Evolutionary conservation across 2,113 vertebrate genomes (phyloP), one percentile per base, ranked within the genome.

Genomic region (Oreochromis tanganicae): DNA sequence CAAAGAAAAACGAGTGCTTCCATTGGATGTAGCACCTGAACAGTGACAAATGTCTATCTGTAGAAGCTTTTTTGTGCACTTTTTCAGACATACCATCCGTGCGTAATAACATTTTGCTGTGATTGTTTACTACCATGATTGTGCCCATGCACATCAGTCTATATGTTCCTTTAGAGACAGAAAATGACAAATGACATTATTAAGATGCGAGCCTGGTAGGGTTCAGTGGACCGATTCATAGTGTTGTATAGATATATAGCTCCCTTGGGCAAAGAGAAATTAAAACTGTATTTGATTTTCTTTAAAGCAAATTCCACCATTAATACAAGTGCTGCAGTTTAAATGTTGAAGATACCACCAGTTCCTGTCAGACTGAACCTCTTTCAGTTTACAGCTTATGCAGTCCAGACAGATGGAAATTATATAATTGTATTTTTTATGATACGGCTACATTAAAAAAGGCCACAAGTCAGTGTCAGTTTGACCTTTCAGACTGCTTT

Each of bases 181-280:
- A 83, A 90, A 88, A 87, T 91, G 90, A 95, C 71, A 82, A 94
- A 95, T 73, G 43, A 84, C 83, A 87, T 93, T 19, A 94, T 95
- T 92, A 92, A 88, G 43, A 75, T 32, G 13, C 85, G 66, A 5
- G 4, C 86, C 86, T 80, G 81, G 80, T 91, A 5, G 82, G 63
- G 63, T 82, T 86, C 59, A 85, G 29, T 81, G 56, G 41, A 80
- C 73, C 79, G 4, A 80, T 46, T 88, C 38, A 36, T 85, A 85
- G 84, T 68, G 63, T 83, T 36, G 6, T 81, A 36, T 8, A 71
- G 21, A 91, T 16, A 59, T 46, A 75, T 56, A 34, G 36, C n/a
- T 73, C 68, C 41, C 56, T 0, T 24, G 9, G 12, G 55, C 19
- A 59, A 9, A 54, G 32, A 61, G 13, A 80, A 43, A 52, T 38